Conservation (phyloP, 2,888 invertebrate genomes). For the Scotopteryx bipunctaria region DNA sequence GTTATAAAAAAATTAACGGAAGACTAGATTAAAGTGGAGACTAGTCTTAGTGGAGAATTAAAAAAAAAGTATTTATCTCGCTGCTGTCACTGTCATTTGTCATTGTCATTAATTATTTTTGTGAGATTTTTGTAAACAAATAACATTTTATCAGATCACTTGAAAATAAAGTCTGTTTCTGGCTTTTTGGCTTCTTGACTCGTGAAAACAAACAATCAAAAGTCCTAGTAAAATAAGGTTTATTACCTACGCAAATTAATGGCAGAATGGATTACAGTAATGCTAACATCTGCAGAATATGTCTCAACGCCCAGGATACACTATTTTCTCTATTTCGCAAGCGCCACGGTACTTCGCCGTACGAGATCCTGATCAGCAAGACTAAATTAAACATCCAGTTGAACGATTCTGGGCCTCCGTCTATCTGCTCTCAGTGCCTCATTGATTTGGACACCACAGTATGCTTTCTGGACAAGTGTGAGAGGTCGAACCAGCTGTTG, state of each 20-base stretch:
- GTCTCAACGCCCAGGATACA: conserved; percentile 49
- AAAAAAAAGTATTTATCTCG: too few relatives aligned
- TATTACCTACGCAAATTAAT: background rate
- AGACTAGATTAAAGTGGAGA: too few relatives aligned
- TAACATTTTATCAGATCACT: too few relatives aligned
- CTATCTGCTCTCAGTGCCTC: conserved; percentile 57
- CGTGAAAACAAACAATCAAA: too few relatives aligned
- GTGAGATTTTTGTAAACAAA: too few relatives aligned
- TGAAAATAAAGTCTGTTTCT: too few relatives aligned
- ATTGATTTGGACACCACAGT: conserved; percentile 55
- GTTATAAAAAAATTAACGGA: too few relatives aligned
- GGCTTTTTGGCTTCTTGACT: too few relatives aligned
- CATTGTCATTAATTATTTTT: too few relatives aligned
- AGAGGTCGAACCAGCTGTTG: conserved; percentile 49
- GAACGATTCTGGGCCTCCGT: conserved; percentile 52
- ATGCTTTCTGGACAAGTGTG: conserved; percentile 56
- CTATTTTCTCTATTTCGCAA: conserved; percentile 51
- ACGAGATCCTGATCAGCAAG: conserved; percentile 50
- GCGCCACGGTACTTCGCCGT: conserved; percentile 46
- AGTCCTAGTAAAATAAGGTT: background rate
- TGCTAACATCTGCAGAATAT: conserved; percentile 55
- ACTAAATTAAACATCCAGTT: conserved; percentile 48
- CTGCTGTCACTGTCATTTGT: too few relatives aligned
- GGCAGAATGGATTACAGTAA: conserved; percentile 39
- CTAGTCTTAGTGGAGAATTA: too few relatives aligned